A percentile compares a stretch with the other conserved stretches of the same genome.
Conservation (phyloP, 30 jellyfish, hydroid and myxozoan genomes). For the Hydractinia echinata region DNA sequence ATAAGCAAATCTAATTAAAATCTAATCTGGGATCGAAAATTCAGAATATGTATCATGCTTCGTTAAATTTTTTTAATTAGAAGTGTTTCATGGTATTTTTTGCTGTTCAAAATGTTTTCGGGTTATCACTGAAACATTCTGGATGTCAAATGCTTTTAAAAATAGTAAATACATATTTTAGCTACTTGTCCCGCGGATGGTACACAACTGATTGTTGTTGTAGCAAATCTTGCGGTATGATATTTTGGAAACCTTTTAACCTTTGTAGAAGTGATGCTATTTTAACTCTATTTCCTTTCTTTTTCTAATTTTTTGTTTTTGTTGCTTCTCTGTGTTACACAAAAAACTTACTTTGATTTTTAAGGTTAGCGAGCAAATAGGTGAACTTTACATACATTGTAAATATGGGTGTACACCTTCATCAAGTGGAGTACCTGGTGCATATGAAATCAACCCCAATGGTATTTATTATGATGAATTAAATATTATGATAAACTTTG, state of each 20-base stretch:
- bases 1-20: too few species aligned
- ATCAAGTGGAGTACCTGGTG: conserved; percentile 73
- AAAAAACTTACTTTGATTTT: not conserved
- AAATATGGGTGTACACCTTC: conserved; percentile 82
- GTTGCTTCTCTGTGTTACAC: not conserved
- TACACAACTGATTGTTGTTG: conserved; percentile 57
- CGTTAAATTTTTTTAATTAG: not conserved
- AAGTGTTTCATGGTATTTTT: not conserved
- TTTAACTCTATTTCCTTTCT: too few species aligned
- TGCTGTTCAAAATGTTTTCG: not conserved
- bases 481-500: not conserved
- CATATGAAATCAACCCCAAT: conserved; percentile 50
- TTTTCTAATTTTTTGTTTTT: not conserved
- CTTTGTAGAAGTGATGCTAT: too few species aligned
- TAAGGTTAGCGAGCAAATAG: conserved; percentile 83
- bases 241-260: not conserved
- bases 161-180: not conserved
- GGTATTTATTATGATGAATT: conserved; percentile 51
- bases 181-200: conserved; percentile 73
- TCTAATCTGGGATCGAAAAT: too few species aligned
- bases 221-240: conserved; percentile 81
- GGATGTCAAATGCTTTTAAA: not conserved
- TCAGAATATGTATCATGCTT: not conserved
- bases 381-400: conserved; percentile 82
- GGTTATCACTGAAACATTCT: too few species aligned